Conservation (phyloP, 2,113 vertebrate genomes). For the Dipodomys merriami region DNA sequence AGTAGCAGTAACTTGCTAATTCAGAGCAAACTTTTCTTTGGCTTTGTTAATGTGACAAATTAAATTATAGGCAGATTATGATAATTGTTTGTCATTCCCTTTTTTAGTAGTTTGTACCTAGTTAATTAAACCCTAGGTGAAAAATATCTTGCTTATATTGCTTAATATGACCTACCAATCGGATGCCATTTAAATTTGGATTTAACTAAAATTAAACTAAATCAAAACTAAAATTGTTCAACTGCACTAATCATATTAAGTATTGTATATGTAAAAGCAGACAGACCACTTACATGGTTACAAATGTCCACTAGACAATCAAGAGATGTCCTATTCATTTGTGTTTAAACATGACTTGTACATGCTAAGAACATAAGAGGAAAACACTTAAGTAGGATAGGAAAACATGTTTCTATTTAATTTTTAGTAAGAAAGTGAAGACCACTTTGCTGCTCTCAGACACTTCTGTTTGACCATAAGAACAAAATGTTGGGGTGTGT, state of each 20-base stretch:
- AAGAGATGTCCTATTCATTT: too few species aligned
- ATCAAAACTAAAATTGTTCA: constrained; percentile 37
- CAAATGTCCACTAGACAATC: neutral
- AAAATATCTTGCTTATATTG: neutral
- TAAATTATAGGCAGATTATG: neutral
- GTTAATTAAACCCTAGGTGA: neutral
- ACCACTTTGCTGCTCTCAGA: neutral
- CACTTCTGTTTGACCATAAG: neutral
- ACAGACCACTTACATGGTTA: neutral
- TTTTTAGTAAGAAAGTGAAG: neutral
- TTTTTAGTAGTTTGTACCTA: constrained; percentile 28
- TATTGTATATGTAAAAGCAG: neutral
- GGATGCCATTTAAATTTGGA: constrained; percentile 4
- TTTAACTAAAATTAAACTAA: constrained; percentile 45
- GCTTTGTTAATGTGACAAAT: constrained; percentile 3
- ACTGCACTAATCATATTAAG: neutral
- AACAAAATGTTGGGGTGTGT: neutral
- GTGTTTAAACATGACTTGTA: too few species aligned
- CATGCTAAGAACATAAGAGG: too few species aligned
- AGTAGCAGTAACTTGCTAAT: neutral
- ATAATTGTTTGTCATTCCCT: neutral
- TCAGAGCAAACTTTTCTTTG: constrained; percentile 32
- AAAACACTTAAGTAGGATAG: neutral
- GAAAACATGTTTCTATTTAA: neutral
- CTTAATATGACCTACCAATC: neutral